Percentiles rank a stretch among this genome's conserved stretches.
phyloP scores from a whole-genome alignment of 2,888 invertebrate species.

The Oxyteleia sp. region DNA sequence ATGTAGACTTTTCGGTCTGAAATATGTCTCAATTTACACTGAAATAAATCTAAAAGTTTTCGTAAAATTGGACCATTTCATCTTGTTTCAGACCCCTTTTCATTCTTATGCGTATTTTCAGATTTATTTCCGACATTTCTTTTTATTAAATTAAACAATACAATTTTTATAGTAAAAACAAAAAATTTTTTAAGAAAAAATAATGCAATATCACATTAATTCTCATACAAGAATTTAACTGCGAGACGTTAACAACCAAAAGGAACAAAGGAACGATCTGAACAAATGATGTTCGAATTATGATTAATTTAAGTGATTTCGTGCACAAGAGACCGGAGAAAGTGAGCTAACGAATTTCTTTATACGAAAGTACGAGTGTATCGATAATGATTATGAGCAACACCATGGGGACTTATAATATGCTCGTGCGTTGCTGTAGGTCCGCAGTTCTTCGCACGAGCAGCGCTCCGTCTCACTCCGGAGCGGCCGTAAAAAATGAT shows the following conservation, averaged over 20 bases:
- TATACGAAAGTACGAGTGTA: constrained; percentile 78
- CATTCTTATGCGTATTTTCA: no score
- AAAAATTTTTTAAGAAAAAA: no score
- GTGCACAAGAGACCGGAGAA: constrained; percentile 49
- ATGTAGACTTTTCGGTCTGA: no score
- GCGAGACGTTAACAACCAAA: background rate
- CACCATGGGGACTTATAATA: constrained; percentile 85
- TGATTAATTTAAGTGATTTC: constrained; percentile 64
- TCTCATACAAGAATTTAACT: background rate
- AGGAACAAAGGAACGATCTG: constrained; percentile 12
- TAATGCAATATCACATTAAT: background rate
- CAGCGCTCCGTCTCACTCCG: constrained; percentile 74
- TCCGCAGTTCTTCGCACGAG: constrained; percentile 78
- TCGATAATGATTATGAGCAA: constrained; percentile 85
- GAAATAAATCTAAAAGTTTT: no score
- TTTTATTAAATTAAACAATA: no score
- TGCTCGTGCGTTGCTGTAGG: constrained; percentile 84
- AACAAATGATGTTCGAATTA: constrained; percentile 57
- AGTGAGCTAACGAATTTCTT: constrained; percentile 69
- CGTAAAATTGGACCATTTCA: no score
- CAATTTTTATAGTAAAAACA: no score
- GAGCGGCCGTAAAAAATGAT: constrained; percentile 86
- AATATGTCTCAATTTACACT: no score
- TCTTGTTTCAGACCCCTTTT: no score
- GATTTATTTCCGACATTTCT: no score